Evolutionary conservation across 2,888 invertebrate genomes (phyloP), one percentile per base, ranked within the genome.

Genomic region (Cataglyphis cursor): DNA sequence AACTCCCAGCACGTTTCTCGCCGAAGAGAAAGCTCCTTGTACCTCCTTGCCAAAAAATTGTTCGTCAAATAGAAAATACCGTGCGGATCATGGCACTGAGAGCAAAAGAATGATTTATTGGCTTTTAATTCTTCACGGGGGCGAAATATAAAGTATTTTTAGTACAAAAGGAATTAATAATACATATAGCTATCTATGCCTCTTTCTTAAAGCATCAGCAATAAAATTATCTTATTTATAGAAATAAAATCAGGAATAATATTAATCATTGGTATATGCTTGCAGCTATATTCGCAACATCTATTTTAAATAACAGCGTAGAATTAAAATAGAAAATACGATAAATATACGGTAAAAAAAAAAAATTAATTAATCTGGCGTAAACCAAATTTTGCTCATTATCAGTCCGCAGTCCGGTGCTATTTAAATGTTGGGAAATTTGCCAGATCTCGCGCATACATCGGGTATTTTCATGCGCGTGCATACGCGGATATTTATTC

Each of bases 1-100:
- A 85, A 86, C 75, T 85, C 88, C 85, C 82, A 73, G 59, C 72
- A 73, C 83, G 81, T 87, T 76, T 57, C 65, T 74, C 57, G 57
- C 38, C 57, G 21, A 84, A 70, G 74, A 82, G 70, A 62, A 75
- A 28, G 12, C 72, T 31, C 31, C 59, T 72, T 65, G 41, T 61
- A 21, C 31, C 5, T 31, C 31, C 5, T 31, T 66, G 68, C 73
- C 78, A 72, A 80, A 80, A 80, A 80, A 72, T 80, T 72, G 44
- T 72, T 80, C 72, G 73, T 72, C 24, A 44, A 59, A 59, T 72
- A 59, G 68, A 76, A 51, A 76, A 76, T 64, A 68, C 68, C 54
- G 57, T 44, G 21, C 31, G 72, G 78, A 72, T 80, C 24, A 72
- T 18, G 31, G 59, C 2, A 59, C 35, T 4, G 44, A 21, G 44